Percentiles rank a stretch among this genome's conserved stretches.
Conservation (phyloP, 2,113 vertebrate genomes). For the Megaleporinus macrocephalus region DNA sequence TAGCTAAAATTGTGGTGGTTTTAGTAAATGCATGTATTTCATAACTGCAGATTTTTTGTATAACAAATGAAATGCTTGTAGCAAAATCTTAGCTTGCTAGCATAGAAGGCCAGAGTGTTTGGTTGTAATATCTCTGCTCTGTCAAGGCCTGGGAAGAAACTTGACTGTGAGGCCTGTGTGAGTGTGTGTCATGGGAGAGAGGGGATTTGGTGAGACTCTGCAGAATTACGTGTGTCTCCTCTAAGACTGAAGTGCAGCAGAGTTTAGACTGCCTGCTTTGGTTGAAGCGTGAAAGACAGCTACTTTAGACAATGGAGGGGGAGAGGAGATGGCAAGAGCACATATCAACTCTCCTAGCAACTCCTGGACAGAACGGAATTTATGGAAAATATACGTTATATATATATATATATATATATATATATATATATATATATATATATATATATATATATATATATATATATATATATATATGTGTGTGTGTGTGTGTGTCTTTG, state of each 20-base stretch:
- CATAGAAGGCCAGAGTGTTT: constrained; percentile 60
- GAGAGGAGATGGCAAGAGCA: constrained; percentile 37
- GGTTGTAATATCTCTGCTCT: constrained; percentile 67
- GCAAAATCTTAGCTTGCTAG: constrained; percentile 54
- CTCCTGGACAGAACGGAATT: constrained; percentile 66
- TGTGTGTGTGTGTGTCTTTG: too few relatives aligned
- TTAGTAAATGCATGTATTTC: too few relatives aligned
- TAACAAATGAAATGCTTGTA: too few relatives aligned
- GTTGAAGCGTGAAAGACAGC: constrained; percentile 50
- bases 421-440: too few relatives aligned
- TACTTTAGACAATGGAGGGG: constrained; percentile 62
- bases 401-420: too few relatives aligned
- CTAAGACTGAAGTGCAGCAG: constrained; percentile 63
- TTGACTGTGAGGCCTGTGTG: constrained; percentile 62
- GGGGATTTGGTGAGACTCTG: constrained; percentile 9
- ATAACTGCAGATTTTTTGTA: too few relatives aligned
- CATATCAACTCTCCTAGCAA: constrained; percentile 70
- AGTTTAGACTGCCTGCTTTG: constrained; percentile 48
- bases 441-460: too few relatives aligned
- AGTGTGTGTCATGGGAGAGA: constrained; percentile 14
- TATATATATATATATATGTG: too few relatives aligned
- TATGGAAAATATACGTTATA: too few relatives aligned
- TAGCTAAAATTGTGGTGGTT: too few relatives aligned
- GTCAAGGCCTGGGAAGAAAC: constrained; percentile 69
- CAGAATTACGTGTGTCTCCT: constrained; percentile 57